phyloP scores from a whole-genome alignment of 37 sponge, comb jelly and placozoan genomes.

The Oscarella lobularis region DNA sequence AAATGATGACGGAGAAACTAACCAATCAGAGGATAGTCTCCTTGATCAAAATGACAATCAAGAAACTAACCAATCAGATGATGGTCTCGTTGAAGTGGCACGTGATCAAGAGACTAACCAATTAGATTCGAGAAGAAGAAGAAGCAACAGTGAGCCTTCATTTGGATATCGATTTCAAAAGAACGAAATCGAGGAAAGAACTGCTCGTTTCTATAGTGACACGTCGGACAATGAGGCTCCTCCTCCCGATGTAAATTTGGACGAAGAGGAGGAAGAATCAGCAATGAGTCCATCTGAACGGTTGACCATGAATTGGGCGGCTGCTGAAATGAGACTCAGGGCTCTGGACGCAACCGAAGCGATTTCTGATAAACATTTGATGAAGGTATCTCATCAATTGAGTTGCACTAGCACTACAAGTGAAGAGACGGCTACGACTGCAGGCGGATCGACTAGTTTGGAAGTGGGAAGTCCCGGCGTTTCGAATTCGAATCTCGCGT shows the following conservation, averaged over 20 bases:
- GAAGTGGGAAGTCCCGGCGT: neutral
- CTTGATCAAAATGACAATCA: neutral
- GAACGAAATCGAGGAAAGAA: neutral
- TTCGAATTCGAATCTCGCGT: neutral
- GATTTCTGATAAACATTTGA: neutral
- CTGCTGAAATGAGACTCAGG: neutral
- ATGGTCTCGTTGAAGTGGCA: neutral
- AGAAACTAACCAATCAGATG: neutral
- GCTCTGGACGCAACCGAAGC: neutral
- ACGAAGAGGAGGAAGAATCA: neutral
- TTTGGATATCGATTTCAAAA: neutral
- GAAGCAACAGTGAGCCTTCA: no score
- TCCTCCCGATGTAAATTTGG: neutral
- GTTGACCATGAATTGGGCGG: neutral
- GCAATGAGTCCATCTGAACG: neutral
- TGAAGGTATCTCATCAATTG: neutral
- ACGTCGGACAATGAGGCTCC: no score
- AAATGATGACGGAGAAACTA: neutral
- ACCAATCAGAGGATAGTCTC: neutral
- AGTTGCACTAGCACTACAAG: neutral
- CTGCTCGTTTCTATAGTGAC: no score
- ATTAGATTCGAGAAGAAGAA: no score
- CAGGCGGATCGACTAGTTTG: no score
- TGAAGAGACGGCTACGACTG: neutral
- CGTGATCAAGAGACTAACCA: neutral